Conservation (phyloP, 2,888 invertebrate genomes). For the Linnaemya vulpina region DNA sequence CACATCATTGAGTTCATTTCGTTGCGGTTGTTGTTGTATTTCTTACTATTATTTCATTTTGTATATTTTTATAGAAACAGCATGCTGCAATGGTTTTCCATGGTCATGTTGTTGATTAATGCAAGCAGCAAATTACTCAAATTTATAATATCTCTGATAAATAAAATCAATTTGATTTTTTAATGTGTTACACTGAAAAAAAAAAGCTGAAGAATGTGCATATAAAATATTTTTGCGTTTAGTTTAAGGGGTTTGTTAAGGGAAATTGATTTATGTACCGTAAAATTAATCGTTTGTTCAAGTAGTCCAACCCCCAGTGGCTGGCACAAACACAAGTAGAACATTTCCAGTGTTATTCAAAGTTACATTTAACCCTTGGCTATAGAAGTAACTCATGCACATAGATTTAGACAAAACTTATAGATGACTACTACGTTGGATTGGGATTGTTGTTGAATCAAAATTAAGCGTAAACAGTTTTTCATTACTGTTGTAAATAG, state of each 20-base stretch:
- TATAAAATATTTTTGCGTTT: neutral
- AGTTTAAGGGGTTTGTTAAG: neutral
- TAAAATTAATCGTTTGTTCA: neutral
- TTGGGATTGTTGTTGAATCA: too few relatives aligned
- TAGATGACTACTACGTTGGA: too few relatives aligned
- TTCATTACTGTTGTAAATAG: neutral
- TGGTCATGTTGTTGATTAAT: neutral
- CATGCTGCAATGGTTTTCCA: constrained; percentile 24
- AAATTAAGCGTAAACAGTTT: too few relatives aligned
- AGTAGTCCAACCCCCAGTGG: neutral
- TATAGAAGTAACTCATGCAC: neutral
- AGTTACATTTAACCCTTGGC: neutral
- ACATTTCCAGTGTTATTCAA: neutral
- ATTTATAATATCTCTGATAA: constrained; percentile 6
- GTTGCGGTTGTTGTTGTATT: constrained; percentile 11
- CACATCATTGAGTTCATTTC: constrained; percentile 62
- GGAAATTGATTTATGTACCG: neutral
- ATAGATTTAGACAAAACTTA: too few relatives aligned
- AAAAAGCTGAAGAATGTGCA: neutral
- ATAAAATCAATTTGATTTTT: constrained; percentile 19
- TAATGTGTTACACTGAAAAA: constrained; percentile 3
- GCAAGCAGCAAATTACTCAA: constrained; percentile 21
- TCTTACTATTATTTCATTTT: neutral
- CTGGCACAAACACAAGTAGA: neutral
- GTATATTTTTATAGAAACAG: constrained; percentile 11